Base-by-base conservation (phyloP, 2,888 invertebrate genomes). In the Andrena trimmerana region DNA sequence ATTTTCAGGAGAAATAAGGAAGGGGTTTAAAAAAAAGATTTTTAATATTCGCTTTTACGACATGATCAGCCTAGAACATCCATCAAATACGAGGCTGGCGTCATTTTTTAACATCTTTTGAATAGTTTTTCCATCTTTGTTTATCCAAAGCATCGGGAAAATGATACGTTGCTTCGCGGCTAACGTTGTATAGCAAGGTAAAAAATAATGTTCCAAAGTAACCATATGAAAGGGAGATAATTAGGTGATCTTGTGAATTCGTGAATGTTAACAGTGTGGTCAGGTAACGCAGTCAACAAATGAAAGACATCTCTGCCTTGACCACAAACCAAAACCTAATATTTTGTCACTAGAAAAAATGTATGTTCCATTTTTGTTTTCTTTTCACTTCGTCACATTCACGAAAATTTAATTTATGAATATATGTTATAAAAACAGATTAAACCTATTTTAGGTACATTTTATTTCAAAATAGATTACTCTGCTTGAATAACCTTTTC, bases 341-440 rank as follows among this genome's bases (percentile, higher is more conserved):
- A 33, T 42, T 42, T 57, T 48, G 24, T 42, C 1, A 27, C 48
- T 42, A 42, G 54, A 20, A 60, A 59, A 52, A 60, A 36, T 24
- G 20, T 3, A n/a, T 5, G 5, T 79, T 63, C 16, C 20, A 8
- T n/a, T 33, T 31, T 42, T 31, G n/a, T 33, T 13, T 42, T 42
- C 42, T 42, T 10, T 33, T 33, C 50, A 29, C 31, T 52, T 33
- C 60, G 10, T 50, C 65, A 62, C 13, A 10, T 67, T 60, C n/a
- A 24, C 13, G n/a, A 52, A 67, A 60, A 72, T 27, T 48, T 24
- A 52, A 10, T 48, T 33, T 7, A 27, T 10, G 27, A 29, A 65
- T 36, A 79, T 57, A 48, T 13, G 3, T 63, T 36, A 24, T 16
- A 65, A 20, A 77, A 71, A 54, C 71, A 71, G 13, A 77, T 67